Evolutionary conservation across 2,888 invertebrate species (phyloP), one percentile per base, ranked within the genome.

Genomic region (Eugnorisma glareosa): DNA sequence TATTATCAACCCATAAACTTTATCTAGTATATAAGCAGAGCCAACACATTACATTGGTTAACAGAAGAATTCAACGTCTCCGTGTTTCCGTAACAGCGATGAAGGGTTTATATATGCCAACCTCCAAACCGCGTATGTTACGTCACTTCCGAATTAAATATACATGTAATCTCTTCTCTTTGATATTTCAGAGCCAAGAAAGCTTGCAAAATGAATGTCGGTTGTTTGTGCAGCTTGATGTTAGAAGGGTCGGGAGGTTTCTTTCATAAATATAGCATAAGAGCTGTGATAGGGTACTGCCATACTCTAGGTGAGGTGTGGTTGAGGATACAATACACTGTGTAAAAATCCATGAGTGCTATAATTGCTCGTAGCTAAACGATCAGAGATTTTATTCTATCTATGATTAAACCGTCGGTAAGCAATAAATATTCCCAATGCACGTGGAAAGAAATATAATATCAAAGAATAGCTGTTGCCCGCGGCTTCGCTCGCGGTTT

Each of bases 81-180:
- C 13, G 24, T 57, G 73, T 80, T 80, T 86, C 77, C 77, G 67
- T 88, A 75, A 85, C 87, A 81, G 84, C 83, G 88, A 90, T 90
- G 86, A 90, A 89, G 88, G 87, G 90, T 92, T 91, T 91, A 91
- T n/a, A n/a, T n/a, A n/a, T 85, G 85, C 80, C 83, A 82, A 77
- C 81, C 82, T 83, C 86, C 75, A 85, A 85, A 82, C 71, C 84
- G 83, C 86, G 82, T 82, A 79, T 73, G 80, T 82, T 84, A 82
- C 69, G 66, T 77, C 83, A 77, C 70, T 71, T 73, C 83, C 45
- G 88, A 90, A 92, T 92, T 92, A 91, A 92, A 93, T 90, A 92
- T 92, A 91, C 90, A 91, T 91, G 91, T 90, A 92, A 92, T 93
- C 90, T 91, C 89, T 91, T 90, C 40, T 35, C 89, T 89, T 90